Conservation (phyloP, 2,888 invertebrate species). For the Tenthredo livida region DNA sequence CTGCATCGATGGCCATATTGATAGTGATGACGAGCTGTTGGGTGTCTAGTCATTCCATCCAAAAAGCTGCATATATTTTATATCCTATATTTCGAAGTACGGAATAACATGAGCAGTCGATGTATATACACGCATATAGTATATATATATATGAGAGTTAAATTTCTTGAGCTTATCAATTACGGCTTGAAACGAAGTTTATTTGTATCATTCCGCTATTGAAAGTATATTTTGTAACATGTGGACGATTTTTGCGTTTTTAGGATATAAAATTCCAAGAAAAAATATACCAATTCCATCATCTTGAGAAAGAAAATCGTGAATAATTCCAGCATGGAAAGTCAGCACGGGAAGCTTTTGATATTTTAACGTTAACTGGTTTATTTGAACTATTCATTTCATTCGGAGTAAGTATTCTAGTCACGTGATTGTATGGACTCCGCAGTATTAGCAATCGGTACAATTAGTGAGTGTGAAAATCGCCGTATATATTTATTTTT, state of each 20-base stretch:
- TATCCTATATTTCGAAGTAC: background rate
- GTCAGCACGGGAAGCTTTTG: background rate
- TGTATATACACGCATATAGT: background rate
- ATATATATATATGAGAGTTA: background rate
- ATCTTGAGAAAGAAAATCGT: background rate
- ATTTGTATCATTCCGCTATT: background rate
- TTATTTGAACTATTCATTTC: background rate
- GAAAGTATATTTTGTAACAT: background rate
- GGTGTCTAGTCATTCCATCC: slow-evolving; percentile 62
- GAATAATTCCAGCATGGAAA: background rate
- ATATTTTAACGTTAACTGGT: background rate
- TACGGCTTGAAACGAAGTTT: background rate
- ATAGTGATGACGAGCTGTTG: slow-evolving; percentile 71
- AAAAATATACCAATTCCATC: background rate
- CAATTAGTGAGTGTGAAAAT: slow-evolving; percentile 21
- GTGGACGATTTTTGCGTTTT: no score
- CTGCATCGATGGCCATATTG: slow-evolving; percentile 68
- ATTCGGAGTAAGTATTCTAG: slow-evolving; percentile 4
- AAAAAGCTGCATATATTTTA: background rate
- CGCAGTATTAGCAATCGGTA: background rate
- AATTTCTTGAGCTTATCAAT: background rate
- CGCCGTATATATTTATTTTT: slow-evolving; percentile 24
- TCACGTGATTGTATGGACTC: background rate
- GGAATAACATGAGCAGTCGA: background rate
- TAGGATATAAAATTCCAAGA: no score